Conservation (phyloP, 2,113 vertebrate species). For the Sminthopsis crassicaudata region DNA sequence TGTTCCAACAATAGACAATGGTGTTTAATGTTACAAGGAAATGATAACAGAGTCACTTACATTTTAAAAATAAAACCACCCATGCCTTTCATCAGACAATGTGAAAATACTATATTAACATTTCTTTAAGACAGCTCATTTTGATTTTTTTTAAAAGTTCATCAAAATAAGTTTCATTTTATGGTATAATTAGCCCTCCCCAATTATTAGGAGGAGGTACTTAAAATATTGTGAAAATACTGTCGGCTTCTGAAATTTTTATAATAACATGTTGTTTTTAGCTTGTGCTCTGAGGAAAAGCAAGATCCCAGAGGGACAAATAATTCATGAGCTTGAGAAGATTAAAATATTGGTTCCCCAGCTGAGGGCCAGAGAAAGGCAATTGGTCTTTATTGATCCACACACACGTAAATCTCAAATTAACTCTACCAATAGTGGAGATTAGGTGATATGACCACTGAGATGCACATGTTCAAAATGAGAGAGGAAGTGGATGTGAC, state of each 20-base stretch:
- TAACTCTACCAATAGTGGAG: background rate
- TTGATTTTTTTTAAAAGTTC: background rate
- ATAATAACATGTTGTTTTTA: background rate
- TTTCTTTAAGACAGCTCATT: background rate
- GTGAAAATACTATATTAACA: background rate
- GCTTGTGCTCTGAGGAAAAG: background rate
- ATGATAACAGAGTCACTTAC: background rate
- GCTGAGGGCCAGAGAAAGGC: background rate
- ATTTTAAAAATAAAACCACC: background rate
- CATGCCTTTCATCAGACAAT: background rate
- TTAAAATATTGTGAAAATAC: background rate
- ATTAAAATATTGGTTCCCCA: background rate
- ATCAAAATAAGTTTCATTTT: background rate
- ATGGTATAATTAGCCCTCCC: background rate
- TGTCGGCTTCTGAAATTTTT: background rate
- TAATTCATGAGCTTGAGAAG: background rate
- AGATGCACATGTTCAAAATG: background rate
- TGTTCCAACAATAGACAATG: conserved; percentile 41
- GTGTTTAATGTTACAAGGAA: background rate
- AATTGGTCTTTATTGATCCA: background rate
- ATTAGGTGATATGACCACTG: background rate
- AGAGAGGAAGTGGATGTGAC: background rate
- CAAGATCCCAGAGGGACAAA: background rate
- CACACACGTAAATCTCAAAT: background rate
- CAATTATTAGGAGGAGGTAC: background rate